Evolutionary conservation across 2,113 vertebrate genomes (phyloP).

Genomic region (Trogon melanurus): DNA sequence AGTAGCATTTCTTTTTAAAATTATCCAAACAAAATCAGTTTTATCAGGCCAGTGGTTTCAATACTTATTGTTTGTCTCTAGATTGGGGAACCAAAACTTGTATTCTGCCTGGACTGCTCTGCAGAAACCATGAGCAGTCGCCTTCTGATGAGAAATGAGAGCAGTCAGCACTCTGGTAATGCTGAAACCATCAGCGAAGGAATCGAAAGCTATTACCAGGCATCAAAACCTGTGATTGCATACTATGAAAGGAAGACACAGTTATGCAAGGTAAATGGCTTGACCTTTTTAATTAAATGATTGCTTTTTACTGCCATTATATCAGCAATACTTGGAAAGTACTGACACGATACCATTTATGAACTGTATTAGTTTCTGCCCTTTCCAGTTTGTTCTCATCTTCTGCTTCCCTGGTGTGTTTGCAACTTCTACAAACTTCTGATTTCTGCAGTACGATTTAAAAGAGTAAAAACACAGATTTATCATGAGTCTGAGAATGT

Average conservation of each 20-base stretch:
- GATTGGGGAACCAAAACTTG: slow-evolving; percentile 85
- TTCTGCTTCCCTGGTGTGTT: background rate
- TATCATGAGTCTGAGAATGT: background rate
- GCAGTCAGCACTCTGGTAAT: background rate
- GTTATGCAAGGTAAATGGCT: slow-evolving; percentile 81
- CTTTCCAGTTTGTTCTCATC: background rate
- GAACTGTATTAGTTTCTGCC: background rate
- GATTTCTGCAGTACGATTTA: background rate
- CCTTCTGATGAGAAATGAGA: slow-evolving; percentile 70
- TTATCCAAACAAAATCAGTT: background rate
- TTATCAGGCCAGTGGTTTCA: background rate
- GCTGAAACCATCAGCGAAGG: slow-evolving; percentile 50
- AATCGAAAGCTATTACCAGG: slow-evolving; percentile 78
- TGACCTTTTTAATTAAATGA: background rate
- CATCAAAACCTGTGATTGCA: slow-evolving; percentile 70
- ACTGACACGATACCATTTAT: background rate
- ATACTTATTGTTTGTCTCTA: slow-evolving; percentile 31
- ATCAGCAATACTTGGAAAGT: background rate
- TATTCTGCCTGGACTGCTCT: slow-evolving; percentile 88
- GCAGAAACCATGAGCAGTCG: slow-evolving; percentile 84
- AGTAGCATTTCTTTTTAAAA: background rate
- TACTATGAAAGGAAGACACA: slow-evolving; percentile 84
- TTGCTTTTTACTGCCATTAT: background rate
- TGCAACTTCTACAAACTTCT: background rate
- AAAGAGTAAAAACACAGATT: background rate